Percentiles rank a stretch among this genome's conserved stretches.
phyloP scores from a whole-genome alignment of 2,888 invertebrate genomes.

The Dasypogon diadema region DNA sequence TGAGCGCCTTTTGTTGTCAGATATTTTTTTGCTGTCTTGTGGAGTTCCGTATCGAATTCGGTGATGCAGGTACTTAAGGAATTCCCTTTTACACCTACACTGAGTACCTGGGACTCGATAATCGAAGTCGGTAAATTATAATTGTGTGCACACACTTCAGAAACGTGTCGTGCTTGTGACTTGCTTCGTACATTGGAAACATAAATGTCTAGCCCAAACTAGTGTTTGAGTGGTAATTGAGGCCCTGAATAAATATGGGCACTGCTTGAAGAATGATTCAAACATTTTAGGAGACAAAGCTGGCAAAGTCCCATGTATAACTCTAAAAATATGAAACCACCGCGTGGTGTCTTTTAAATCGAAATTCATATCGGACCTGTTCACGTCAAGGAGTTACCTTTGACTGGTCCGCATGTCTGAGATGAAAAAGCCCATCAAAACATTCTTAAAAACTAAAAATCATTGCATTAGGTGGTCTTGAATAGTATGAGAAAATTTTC shows the following conservation, averaged over 20 bases:
- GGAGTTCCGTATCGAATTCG: neutral
- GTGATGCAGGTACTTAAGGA: slow-evolving; percentile 10
- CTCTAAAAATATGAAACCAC: neutral
- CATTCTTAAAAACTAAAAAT: slow-evolving; percentile 22
- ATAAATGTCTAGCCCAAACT: neutral
- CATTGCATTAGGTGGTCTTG: slow-evolving; percentile 9
- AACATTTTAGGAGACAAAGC: neutral
- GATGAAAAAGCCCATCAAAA: slow-evolving; percentile 16
- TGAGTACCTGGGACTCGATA: slow-evolving; percentile 2
- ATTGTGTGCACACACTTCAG: slow-evolving; percentile 44
- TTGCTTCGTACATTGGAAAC: neutral
- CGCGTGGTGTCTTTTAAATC: neutral
- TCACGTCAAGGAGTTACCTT: neutral
- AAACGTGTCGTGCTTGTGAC: slow-evolving; percentile 41
- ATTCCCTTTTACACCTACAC: slow-evolving; percentile 38
- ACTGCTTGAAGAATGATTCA: neutral
- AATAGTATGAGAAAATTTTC: slow-evolving; percentile 13
- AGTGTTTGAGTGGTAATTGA: too few relatives aligned
- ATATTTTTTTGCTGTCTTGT: slow-evolving; percentile 5
- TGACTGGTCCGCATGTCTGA: neutral
- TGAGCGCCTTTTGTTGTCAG: slow-evolving; percentile 30
- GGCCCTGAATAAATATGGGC: neutral
- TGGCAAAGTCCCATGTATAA: neutral
- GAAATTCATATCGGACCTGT: neutral
- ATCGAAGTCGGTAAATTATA: slow-evolving; percentile 28